phyloP scores from a whole-genome alignment of 2,888 invertebrate genomes.

The Zaprionus lineosus region DNA sequence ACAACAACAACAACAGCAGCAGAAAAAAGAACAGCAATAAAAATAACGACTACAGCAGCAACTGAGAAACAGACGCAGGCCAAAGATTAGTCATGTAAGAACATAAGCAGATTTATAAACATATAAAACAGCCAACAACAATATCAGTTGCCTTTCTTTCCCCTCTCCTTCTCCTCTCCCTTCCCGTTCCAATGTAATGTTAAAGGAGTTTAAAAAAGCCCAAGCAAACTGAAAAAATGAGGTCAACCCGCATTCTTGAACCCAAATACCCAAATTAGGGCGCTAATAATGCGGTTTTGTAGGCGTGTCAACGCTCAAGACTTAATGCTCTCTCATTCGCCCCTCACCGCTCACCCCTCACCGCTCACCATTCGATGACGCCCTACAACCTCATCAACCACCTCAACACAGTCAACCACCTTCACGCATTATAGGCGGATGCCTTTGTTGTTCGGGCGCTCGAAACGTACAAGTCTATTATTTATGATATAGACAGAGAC shows the following conservation, averaged over 20 bases:
- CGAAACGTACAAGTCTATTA: slow-evolving; percentile 16
- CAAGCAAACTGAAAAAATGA: slow-evolving; percentile 13
- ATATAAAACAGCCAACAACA: too few relatives aligned
- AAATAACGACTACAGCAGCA: too few relatives aligned
- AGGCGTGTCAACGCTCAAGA: slow-evolving; percentile 31
- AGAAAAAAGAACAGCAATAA: slow-evolving; percentile 16
- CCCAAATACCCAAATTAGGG: slow-evolving; percentile 21
- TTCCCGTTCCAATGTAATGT: too few relatives aligned
- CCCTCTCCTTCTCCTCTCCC: too few relatives aligned
- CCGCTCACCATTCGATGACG: too few relatives aligned
- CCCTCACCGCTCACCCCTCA: too few relatives aligned
- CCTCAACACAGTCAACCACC: too few relatives aligned
- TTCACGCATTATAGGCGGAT: slow-evolving; percentile 39
- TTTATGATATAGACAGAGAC: slow-evolving; percentile 27
- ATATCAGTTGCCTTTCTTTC: too few relatives aligned
- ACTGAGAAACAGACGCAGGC: neutral
- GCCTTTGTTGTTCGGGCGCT: slow-evolving; percentile 36
- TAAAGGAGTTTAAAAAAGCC: neutral
- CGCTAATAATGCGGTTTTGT: slow-evolving; percentile 25
- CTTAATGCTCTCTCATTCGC: slow-evolving; percentile 22
- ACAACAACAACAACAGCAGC: slow-evolving; percentile 3
- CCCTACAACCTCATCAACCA: too few relatives aligned
- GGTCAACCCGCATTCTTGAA: slow-evolving; percentile 43
- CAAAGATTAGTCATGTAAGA: slow-evolving; percentile 44
- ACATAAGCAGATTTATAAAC: slow-evolving; percentile 21